Percentiles rank a stretch among this genome's conserved stretches.
phyloP scores from a whole-genome alignment of 2,113 vertebrate genomes.

The Chaetodon trifascialis region DNA sequence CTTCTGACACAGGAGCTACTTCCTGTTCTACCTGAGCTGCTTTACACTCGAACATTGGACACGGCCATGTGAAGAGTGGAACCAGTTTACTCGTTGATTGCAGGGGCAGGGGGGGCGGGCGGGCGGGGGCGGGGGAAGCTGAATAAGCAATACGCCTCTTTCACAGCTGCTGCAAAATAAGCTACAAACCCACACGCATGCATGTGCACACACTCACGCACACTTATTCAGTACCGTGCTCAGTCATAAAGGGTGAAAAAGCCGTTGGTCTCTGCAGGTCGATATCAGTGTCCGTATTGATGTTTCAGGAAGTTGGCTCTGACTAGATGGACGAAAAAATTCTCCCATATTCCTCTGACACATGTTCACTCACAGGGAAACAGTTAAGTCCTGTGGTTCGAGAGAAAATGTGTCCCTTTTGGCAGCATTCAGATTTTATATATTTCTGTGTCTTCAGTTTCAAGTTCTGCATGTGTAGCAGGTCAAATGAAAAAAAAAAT shows the following conservation, averaged over 20 bases:
- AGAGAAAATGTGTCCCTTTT: background rate
- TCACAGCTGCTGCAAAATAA: conserved; percentile 79
- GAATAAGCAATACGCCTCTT: conserved; percentile 47
- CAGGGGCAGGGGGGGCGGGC: background rate
- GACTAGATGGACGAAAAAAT: background rate
- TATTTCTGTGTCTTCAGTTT: conserved; percentile 3
- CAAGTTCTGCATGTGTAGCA: background rate
- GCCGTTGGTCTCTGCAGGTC: conserved; percentile 13
- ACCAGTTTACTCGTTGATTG: conserved; percentile 34
- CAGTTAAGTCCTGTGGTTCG: background rate
- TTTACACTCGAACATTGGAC: conserved; percentile 61
- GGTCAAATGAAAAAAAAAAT: background rate
- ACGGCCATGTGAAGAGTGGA: conserved; percentile 52
- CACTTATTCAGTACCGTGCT: conserved; percentile 10
- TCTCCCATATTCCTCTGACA: background rate
- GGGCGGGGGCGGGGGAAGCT: background rate
- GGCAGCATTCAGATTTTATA: background rate
- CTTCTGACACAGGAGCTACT: conserved; percentile 41
- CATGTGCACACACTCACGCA: conserved; percentile 33
- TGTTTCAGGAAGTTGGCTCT: conserved; percentile 18
- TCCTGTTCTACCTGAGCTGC: conserved; percentile 60
- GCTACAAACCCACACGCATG: conserved; percentile 67
- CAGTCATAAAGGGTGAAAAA: conserved; percentile 2
- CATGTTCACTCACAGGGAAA: background rate
- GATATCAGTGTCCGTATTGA: conserved; percentile 2